A percentile compares a stretch with the other conserved stretches of the same genome.
Conservation (phyloP, 1,140 invertebrate genomes). For the Drosophila pandora region DNA sequence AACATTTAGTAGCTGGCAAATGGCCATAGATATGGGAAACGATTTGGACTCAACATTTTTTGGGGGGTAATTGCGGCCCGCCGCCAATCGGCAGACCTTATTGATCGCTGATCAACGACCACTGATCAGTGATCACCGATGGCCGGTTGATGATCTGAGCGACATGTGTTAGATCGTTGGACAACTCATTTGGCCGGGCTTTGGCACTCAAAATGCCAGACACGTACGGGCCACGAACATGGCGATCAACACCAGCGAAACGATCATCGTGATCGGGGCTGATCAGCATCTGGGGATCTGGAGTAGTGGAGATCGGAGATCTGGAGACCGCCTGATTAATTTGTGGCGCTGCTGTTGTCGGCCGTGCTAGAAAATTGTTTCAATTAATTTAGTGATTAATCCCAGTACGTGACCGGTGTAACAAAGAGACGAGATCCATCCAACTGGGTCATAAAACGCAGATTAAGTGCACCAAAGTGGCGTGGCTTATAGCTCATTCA, state of each 20-base stretch:
- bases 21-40: slow-evolving; percentile 39
- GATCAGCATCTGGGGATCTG: slow-evolving; percentile 44
- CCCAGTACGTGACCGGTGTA: slow-evolving; percentile 64
- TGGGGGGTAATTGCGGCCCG: slow-evolving; percentile 16
- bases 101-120: slow-evolving; percentile 19
- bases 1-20: slow-evolving; percentile 68
- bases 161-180: slow-evolving; percentile 72
- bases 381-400: slow-evolving; percentile 82
- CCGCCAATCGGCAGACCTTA: slow-evolving; percentile 33
- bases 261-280: slow-evolving; percentile 38
- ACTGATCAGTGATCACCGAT: slow-evolving; percentile 2
- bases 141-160: slow-evolving; percentile 60
- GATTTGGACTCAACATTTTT: slow-evolving; percentile 10
- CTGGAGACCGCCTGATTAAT: slow-evolving; percentile 62
- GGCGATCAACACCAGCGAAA: slow-evolving; percentile 73
- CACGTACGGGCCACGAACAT: slow-evolving; percentile 73
- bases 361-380: slow-evolving; percentile 76
- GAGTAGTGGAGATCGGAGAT: background rate
- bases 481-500: slow-evolving; percentile 57
- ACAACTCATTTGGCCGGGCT: slow-evolving; percentile 69
- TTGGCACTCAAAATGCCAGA: slow-evolving; percentile 56
- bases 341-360: slow-evolving; percentile 62
- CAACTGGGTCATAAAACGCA: slow-evolving; percentile 70
- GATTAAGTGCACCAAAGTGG: slow-evolving; percentile 51
- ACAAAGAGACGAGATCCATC: slow-evolving; percentile 29